Evolutionary conservation across 2,888 invertebrate genomes (phyloP).

Genomic region (Aethes cnicana): DNA sequence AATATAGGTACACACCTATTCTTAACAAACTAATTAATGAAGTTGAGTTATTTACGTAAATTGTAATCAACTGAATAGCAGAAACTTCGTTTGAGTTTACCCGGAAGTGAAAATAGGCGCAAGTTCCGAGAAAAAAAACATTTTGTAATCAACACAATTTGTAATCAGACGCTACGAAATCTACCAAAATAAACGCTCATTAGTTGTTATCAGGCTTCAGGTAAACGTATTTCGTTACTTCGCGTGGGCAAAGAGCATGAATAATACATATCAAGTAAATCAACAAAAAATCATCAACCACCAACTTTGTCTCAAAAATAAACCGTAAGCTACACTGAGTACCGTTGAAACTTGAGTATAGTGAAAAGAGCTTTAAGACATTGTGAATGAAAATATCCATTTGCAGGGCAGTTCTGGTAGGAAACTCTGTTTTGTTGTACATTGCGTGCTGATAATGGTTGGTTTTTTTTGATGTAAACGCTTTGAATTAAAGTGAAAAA

Average conservation of each 20-base stretch:
- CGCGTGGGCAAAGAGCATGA: slow-evolving; percentile 23
- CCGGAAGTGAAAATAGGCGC: too few species aligned
- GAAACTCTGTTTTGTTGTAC: slow-evolving; percentile 17
- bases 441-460: slow-evolving; percentile 24
- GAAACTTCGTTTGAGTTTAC: too few species aligned
- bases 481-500: slow-evolving; percentile 1
- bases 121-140: too few species aligned
- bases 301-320: neutral
- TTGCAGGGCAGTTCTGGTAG: slow-evolving; percentile 16
- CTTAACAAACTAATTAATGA: too few species aligned
- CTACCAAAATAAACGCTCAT: slow-evolving; percentile 15
- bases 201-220: slow-evolving; percentile 15
- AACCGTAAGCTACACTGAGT: neutral
- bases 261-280: slow-evolving; percentile 14
- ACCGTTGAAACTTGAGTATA: neutral
- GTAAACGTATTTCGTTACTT: slow-evolving; percentile 24
- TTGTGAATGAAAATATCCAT: neutral
- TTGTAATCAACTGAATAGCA: too few species aligned
- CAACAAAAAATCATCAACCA: neutral
- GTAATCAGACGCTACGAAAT: neutral
- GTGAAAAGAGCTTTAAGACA: neutral
- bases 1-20: too few species aligned
- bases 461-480: neutral
- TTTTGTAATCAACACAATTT: neutral
- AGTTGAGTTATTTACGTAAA: too few species aligned